Percentiles rank a stretch among this genome's conserved stretches.
Evolutionary conservation across 2,113 vertebrate genomes (phyloP).

Genomic region (Todiramphus chloris): DNA sequence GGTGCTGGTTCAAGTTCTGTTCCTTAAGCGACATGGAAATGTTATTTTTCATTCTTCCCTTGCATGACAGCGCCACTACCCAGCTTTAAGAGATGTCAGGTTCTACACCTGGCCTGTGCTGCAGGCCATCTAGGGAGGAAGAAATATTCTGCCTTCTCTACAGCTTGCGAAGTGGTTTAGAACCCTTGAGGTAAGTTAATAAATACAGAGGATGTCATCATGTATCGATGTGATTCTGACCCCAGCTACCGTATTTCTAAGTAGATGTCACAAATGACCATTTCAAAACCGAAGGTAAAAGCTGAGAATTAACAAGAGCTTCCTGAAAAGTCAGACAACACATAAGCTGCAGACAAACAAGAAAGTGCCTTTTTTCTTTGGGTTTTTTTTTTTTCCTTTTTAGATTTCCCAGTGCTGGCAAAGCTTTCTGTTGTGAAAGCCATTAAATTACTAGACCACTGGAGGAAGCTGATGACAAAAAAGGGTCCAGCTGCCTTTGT

Average conservation of each 20-base stretch:
- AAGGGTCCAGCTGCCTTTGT: background rate
- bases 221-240: background rate
- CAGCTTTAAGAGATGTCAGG: background rate
- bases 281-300: background rate
- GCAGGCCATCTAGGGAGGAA: background rate
- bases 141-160: background rate
- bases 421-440: background rate
- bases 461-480: background rate
- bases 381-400: background rate
- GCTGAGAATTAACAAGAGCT: background rate
- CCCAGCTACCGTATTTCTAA: background rate
- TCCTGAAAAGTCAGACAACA: background rate
- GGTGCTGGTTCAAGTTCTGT: background rate
- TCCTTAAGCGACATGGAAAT: background rate
- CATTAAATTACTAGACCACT: background rate
- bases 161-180: background rate
- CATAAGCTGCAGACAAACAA: background rate
- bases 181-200: background rate
- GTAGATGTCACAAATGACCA: background rate
- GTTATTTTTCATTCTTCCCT: background rate
- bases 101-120: background rate
- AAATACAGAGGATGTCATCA: background rate
- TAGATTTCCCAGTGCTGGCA: background rate
- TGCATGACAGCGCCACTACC: background rate
- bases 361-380: rapidly evolving